A percentile compares a stretch with the other conserved stretches of the same genome.
phyloP scores from a whole-genome alignment of 1,140 invertebrate species.

The Drosophila pectinifera region DNA sequence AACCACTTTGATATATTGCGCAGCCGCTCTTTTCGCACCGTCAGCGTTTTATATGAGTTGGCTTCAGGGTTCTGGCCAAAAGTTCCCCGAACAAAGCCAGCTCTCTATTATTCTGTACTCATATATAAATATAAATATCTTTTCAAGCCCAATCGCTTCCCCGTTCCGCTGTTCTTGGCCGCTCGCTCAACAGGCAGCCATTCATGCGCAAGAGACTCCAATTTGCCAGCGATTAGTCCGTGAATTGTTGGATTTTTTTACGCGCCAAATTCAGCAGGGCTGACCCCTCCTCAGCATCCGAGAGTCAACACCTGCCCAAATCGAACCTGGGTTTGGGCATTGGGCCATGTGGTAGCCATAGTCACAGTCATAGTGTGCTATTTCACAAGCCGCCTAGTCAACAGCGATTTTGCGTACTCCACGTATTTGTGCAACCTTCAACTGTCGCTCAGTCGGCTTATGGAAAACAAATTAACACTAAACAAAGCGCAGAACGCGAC shows the following conservation, averaged over 20 bases:
- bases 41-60: slow-evolving; percentile 71
- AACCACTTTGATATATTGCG: slow-evolving; percentile 63
- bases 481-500: slow-evolving; percentile 61
- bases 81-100: slow-evolving; percentile 55
- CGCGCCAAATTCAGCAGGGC: slow-evolving; percentile 2
- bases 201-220: slow-evolving; percentile 49
- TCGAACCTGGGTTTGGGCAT: slow-evolving; percentile 7
- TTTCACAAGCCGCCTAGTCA: slow-evolving; percentile 51
- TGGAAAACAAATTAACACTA: slow-evolving; percentile 75
- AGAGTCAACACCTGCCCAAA: slow-evolving; percentile 17
- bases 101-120: slow-evolving; percentile 27
- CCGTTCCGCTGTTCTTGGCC: slow-evolving; percentile 53
- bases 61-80: slow-evolving; percentile 47
- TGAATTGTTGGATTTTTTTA: slow-evolving; percentile 17
- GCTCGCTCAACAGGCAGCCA: slow-evolving; percentile 61
- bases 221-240: slow-evolving; percentile 63
- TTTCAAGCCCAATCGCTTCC: slow-evolving; percentile 63
- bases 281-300: slow-evolving; percentile 31
- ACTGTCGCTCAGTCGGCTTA: slow-evolving; percentile 61
- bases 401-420: slow-evolving; percentile 60
- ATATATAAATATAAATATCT: slow-evolving; percentile 27
- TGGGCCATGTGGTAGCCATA: slow-evolving; percentile 11
- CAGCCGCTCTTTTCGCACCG: slow-evolving; percentile 67
- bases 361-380: neutral
- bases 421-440: slow-evolving; percentile 75